phyloP scores from a whole-genome alignment of 2,113 vertebrate genomes.

The Xenotilapia leptura region DNA sequence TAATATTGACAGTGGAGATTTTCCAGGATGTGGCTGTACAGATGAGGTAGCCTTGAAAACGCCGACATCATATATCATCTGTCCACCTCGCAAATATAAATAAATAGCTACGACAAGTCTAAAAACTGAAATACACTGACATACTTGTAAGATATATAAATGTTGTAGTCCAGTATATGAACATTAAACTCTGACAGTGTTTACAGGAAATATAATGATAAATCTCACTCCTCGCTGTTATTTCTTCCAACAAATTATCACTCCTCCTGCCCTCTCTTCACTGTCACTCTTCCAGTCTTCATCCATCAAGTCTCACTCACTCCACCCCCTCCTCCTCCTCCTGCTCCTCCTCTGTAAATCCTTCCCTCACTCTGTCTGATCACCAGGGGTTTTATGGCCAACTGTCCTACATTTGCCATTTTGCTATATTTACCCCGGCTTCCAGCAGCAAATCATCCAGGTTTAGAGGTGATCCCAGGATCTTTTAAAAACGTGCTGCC shows the following conservation, averaged over 20 bases:
- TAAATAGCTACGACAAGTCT: background rate
- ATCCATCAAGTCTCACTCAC: conserved; percentile 30
- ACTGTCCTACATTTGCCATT: conserved; percentile 66
- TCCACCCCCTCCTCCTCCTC: background rate
- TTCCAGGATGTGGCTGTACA: conserved; percentile 15
- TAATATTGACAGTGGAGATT: conserved; percentile 48
- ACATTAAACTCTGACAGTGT: background rate
- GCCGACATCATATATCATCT: background rate
- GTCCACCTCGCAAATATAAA: background rate
- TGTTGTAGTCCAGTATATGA: background rate
- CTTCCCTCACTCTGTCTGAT: conserved; percentile 29
- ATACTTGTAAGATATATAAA: background rate
- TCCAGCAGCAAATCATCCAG: conserved; percentile 29
- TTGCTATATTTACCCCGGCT: conserved; percentile 63
- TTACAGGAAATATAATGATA: background rate
- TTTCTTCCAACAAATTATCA: background rate
- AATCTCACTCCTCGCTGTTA: background rate
- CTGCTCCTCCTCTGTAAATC: conserved; percentile 24
- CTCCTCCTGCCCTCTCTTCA: background rate
- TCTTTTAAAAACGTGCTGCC: background rate
- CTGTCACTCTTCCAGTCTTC: conserved; percentile 17
- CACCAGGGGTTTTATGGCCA: conserved; percentile 52
- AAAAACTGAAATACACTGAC: background rate
- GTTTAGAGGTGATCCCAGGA: background rate
- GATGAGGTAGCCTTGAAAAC: background rate